Evolutionary conservation across 2,888 invertebrate genomes (phyloP).

Genomic region (Norana najaformis): DNA sequence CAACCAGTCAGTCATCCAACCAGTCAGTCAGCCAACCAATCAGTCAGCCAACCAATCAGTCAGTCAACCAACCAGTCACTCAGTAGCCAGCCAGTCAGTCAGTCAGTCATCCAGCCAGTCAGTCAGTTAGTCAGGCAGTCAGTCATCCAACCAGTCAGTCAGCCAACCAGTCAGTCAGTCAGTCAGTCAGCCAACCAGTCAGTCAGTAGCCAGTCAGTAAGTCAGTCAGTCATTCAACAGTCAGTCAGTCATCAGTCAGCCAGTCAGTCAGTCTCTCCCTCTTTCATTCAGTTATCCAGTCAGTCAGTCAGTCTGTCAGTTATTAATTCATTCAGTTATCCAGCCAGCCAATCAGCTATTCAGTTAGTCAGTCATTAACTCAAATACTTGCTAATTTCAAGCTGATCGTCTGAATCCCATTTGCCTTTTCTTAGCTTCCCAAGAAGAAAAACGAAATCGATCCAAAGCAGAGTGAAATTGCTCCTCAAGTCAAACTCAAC

Average conservation of each 20-base stretch:
- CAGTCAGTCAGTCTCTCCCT: background rate
- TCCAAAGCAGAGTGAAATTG: background rate
- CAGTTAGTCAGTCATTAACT: background rate
- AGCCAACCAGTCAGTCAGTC: too few relatives aligned
- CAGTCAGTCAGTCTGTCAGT: too few relatives aligned
- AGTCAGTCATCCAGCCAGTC: background rate
- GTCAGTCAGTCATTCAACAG: background rate
- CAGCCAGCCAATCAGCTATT: background rate
- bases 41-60: too few relatives aligned
- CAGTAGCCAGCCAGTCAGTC: background rate
- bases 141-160: background rate
- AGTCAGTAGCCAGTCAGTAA: background rate
- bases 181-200: background rate
- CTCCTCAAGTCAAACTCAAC: background rate
- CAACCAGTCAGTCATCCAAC: too few relatives aligned
- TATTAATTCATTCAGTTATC: background rate
- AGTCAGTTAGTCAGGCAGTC: background rate
- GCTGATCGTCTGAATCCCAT: too few relatives aligned
- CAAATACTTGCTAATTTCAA: too few relatives aligned
- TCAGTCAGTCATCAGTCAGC: background rate
- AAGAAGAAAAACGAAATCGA: background rate
- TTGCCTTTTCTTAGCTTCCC: background rate
- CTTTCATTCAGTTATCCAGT: too few relatives aligned
- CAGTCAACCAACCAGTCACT: background rate
- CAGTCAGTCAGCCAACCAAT: too few relatives aligned